phyloP scores from a whole-genome alignment of 2,113 vertebrate species.

The Rhegmatorhina hoffmannsi region DNA sequence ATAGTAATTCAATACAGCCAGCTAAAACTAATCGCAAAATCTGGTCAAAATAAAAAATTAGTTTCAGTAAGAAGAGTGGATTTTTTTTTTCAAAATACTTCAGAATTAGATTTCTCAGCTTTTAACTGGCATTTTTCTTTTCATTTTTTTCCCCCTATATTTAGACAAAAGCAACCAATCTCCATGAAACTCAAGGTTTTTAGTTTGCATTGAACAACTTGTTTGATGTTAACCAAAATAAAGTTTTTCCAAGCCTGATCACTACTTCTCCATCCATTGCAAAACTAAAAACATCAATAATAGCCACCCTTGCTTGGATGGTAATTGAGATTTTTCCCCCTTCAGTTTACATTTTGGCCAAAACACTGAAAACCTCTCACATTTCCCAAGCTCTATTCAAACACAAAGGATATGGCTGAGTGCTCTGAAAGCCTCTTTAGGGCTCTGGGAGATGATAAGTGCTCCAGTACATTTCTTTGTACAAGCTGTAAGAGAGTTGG shows the following conservation, averaged over 20 bases:
- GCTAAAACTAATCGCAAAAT: neutral
- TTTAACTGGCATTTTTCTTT: neutral
- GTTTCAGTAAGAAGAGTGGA: neutral
- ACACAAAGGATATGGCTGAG: neutral
- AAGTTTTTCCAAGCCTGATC: neutral
- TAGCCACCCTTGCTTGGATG: neutral
- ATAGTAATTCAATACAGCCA: neutral
- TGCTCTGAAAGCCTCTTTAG: neutral
- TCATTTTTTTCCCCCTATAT: neutral
- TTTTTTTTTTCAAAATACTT: neutral
- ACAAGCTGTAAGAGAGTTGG: neutral
- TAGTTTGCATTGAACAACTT: neutral
- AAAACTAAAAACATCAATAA: neutral
- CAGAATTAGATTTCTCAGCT: neutral
- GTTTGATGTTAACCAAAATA: neutral
- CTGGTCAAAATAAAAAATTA: neutral
- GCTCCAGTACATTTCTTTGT: neutral
- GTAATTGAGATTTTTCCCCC: neutral
- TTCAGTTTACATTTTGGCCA: neutral
- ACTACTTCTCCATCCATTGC: neutral
- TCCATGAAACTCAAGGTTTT: neutral
- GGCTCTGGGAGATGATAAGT: neutral
- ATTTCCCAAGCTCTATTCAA: neutral
- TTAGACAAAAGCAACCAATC: neutral
- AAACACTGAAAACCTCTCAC: neutral